Evolutionary conservation across 2,888 invertebrate genomes (phyloP), one percentile per base, ranked within the genome.

Genomic region (Diachrysia chrysitis): DNA sequence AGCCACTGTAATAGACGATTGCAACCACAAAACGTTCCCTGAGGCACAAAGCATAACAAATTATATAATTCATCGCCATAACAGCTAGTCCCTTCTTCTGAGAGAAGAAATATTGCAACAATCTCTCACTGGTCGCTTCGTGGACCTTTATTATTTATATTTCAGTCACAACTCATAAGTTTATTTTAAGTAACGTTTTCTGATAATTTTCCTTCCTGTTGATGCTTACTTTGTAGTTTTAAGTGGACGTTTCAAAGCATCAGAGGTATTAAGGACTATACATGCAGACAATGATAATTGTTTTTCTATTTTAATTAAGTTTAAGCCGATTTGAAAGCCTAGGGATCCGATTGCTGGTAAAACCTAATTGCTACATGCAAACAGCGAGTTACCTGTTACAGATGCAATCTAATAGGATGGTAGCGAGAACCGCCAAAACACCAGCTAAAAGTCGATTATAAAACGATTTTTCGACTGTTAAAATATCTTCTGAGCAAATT

Each of bases 21-120:
- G 69, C 63, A 69, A 59, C 35, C 58, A 35, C 21, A 55, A 70
- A 78, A 56, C 35, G 42, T 10, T 58, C 75, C 64, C 58, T 64
- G 21, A 68, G 79, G 75, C 81, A 86, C 84, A 89, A 89, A 89
- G 85, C 85, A 84, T 87, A 87, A 89, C 85, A 88, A 89, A 89
- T 90, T 87, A 79, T 84, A 87, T 85, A 87, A 89, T 87, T 87
- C 85, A 87, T 88, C 83, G 78, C 79, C 73, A 81, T 83, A 85
- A 85, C 83, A 79, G 74, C 76, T 63, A 74, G 84, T 85, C 85
- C 86, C 85, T 86, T 86, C 42, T 81, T 82, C 82, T 61, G 72
- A 74, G 74, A 65, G 56, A 76, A 84, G 87, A 89, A 87, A 88
- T 86, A 89, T 89, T 80, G 80, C 82, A 78, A 82, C 78, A 77